Percentiles rank a stretch among this genome's conserved stretches.
Conservation (phyloP, 2,113 vertebrate species). For the Petroica traversi region DNA sequence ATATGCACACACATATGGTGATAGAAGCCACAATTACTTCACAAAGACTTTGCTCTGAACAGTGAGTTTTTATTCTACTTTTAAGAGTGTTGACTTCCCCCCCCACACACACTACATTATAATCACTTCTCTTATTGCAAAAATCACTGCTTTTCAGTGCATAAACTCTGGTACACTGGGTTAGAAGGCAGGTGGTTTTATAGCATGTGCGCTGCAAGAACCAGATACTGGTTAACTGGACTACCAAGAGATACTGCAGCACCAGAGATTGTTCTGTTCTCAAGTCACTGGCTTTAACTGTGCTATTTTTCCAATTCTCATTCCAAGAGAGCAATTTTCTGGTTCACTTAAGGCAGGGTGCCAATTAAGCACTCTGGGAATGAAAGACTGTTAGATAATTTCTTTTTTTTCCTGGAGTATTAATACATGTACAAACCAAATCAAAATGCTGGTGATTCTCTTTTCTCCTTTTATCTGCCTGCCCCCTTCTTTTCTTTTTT, state of each 20-base stretch:
- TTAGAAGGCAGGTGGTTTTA: background rate
- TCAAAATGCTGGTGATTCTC: background rate
- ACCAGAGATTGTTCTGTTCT: background rate
- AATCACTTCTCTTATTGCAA: background rate
- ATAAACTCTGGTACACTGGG: background rate
- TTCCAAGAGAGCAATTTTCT: background rate
- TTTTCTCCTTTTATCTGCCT: background rate
- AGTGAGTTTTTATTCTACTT: background rate
- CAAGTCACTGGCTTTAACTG: background rate
- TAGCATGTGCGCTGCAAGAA: background rate
- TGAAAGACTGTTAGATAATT: background rate
- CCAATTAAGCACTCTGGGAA: constrained; percentile 24
- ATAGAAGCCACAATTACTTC: background rate
- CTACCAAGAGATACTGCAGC: background rate
- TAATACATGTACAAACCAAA: background rate
- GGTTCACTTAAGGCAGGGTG: constrained; percentile 33
- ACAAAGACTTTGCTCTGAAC: background rate
- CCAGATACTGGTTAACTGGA: background rate
- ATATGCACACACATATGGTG: background rate
- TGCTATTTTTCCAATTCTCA: background rate
- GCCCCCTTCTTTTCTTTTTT: too few relatives aligned
- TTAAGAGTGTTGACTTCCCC: background rate
- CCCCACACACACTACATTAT: accelerated
- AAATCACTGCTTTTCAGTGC: background rate
- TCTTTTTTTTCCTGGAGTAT: background rate